Percentiles rank a stretch among this genome's conserved stretches.
Evolutionary conservation across 1,140 invertebrate species (phyloP).

Genomic region (Zophobas atratus): DNA sequence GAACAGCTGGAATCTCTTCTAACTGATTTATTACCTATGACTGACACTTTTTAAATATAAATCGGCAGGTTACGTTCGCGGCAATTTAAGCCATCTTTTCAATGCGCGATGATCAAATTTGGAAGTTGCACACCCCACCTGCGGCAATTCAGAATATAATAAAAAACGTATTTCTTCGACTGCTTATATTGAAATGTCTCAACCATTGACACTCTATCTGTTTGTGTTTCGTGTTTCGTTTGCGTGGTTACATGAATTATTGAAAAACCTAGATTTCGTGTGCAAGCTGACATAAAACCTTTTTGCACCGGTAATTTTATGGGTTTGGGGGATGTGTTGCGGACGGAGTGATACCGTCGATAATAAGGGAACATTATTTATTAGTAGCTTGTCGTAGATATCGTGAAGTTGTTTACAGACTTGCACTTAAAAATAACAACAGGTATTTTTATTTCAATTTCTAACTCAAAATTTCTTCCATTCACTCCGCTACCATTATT

Average conservation of each 20-base stretch:
- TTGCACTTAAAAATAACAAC: background rate
- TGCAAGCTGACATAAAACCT: conserved; percentile 20
- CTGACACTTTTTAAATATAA: conserved; percentile 39
- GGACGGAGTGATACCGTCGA: conserved; percentile 18
- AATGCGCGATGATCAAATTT: conserved; percentile 24
- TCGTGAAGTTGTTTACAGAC: no score
- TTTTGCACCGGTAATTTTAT: conserved; percentile 32
- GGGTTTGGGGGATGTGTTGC: conserved; percentile 2
- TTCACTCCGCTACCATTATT: no score
- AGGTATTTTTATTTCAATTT: background rate
- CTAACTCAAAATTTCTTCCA: no score
- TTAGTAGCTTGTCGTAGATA: no score
- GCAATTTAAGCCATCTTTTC: conserved; percentile 16
- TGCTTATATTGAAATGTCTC: conserved; percentile 13
- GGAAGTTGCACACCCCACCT: conserved; percentile 5
- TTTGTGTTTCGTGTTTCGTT: conserved; percentile 24
- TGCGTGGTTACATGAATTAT: conserved; percentile 23
- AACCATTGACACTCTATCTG: conserved; percentile 19
- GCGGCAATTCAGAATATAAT: conserved; percentile 17
- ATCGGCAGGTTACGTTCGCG: conserved; percentile 17
- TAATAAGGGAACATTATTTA: background rate
- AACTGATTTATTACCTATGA: conserved; percentile 37
- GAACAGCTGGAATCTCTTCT: conserved; percentile 21
- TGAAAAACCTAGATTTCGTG: conserved; percentile 19
- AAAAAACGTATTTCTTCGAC: conserved; percentile 30